Percentiles rank a stretch among this genome's conserved stretches.
Evolutionary conservation across 1,140 invertebrate species (phyloP).

Genomic region (Euglossa dilemma): DNA sequence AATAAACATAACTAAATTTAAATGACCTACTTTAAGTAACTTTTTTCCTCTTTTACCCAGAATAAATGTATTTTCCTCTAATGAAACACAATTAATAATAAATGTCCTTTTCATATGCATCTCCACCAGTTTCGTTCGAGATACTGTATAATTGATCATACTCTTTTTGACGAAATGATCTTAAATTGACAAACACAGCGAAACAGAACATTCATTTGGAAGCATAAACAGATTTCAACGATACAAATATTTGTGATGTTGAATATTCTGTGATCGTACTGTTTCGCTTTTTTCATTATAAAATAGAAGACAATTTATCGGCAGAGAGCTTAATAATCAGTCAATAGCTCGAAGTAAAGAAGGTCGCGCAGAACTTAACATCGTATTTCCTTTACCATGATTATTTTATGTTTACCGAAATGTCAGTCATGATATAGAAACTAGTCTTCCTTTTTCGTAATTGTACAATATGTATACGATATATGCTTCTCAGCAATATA

Average conservation of each 20-base stretch:
- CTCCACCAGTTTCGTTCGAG: constrained; percentile 21
- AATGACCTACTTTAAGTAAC: constrained; percentile 21
- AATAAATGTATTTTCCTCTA: constrained; percentile 29
- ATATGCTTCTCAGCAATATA: constrained; percentile 34
- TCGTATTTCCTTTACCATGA: constrained; percentile 37
- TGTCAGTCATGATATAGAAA: constrained; percentile 51
- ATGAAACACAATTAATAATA: constrained; percentile 24
- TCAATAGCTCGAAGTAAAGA: constrained; percentile 55
- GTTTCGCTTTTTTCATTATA: constrained; percentile 61
- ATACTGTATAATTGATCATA: constrained; percentile 7
- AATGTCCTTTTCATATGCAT: constrained; percentile 1
- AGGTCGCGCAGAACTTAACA: constrained; percentile 46
- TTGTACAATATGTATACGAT: constrained; percentile 62
- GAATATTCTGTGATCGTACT: constrained; percentile 52
- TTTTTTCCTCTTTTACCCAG: constrained; percentile 57
- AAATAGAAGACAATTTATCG: constrained; percentile 68
- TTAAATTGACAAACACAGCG: constrained; percentile 51
- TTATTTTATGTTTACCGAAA: constrained; percentile 33
- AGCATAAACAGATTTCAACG: constrained; percentile 54
- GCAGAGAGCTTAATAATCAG: constrained; percentile 64
- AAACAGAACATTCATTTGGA: constrained; percentile 65
- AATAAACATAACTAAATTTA: constrained; percentile 12
- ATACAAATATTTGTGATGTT: constrained; percentile 14
- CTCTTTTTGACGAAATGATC: constrained; percentile 16
- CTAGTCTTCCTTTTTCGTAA: constrained; percentile 35